Conservation (phyloP, 2,888 invertebrate genomes). For the Itoplectis maculator region DNA sequence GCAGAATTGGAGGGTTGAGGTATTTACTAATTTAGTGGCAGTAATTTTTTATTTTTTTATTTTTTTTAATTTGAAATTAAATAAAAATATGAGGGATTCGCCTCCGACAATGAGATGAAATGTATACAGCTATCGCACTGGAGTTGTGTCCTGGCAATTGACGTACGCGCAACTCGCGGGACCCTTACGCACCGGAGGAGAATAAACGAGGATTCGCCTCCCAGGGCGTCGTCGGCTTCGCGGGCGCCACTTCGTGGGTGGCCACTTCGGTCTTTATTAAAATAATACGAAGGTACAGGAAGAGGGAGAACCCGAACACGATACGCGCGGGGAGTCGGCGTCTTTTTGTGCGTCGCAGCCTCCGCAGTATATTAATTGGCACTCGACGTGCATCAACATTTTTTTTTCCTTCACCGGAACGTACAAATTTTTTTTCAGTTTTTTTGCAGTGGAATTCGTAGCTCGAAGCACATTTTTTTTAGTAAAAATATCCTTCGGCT, state of each 20-base stretch:
- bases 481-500: neutral
- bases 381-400: neutral
- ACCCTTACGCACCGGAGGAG: slow-evolving; percentile 56
- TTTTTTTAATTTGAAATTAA: neutral
- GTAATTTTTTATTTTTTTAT: too few species aligned
- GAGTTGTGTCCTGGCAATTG: slow-evolving; percentile 49
- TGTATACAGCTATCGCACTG: neutral
- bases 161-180: slow-evolving; percentile 45
- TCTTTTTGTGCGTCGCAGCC: neutral
- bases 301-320: neutral
- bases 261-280: slow-evolving; percentile 56
- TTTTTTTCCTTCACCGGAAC: neutral
- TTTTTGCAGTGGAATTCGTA: too few species aligned
- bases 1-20: too few species aligned
- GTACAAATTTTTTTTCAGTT: neutral
- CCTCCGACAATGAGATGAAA: too few species aligned
- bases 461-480: too few species aligned
- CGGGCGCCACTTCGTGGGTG: slow-evolving; percentile 58
- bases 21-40: too few species aligned
- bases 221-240: slow-evolving; percentile 59
- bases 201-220: slow-evolving; percentile 57
- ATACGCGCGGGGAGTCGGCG: neutral
- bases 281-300: slow-evolving; percentile 41
- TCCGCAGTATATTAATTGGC: slow-evolving; percentile 41
- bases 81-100: slow-evolving; percentile 3